A percentile compares a stretch with the other conserved stretches of the same genome.
Evolutionary conservation across 2,113 vertebrate species (phyloP).

Genomic region (Callocephalon fimbriatum): DNA sequence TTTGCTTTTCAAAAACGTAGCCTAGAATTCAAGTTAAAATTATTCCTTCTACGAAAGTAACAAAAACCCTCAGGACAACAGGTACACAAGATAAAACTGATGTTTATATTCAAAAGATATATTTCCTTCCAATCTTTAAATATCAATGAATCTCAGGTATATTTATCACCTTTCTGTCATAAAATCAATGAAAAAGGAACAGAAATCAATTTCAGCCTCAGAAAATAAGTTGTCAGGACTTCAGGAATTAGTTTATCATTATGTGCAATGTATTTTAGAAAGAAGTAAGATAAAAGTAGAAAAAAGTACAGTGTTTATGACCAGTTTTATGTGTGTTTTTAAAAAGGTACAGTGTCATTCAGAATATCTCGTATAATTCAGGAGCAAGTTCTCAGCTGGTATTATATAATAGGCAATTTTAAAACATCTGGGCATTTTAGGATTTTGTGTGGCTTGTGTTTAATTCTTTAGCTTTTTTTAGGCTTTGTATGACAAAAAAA

Average conservation of each 20-base stretch:
- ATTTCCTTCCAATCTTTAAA: neutral
- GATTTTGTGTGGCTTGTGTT: neutral
- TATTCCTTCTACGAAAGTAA: neutral
- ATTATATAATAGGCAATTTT: neutral
- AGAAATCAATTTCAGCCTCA: neutral
- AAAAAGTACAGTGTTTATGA: neutral
- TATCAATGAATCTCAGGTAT: neutral
- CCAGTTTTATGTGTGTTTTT: neutral
- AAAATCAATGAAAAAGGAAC: neutral
- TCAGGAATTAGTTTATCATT: conserved; percentile 27
- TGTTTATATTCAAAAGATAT: neutral
- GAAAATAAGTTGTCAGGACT: neutral
- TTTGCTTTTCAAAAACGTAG: neutral
- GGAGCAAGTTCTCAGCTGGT: neutral
- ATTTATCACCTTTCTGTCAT: neutral
- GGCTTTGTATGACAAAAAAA: neutral
- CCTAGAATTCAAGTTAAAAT: neutral
- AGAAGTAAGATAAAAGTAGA: neutral
- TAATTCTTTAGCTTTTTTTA: neutral
- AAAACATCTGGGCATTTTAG: neutral
- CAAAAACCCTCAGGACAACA: neutral
- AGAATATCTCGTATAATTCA: neutral
- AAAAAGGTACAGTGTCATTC: neutral
- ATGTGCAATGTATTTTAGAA: neutral
- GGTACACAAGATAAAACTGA: neutral